These are phyloP conservation scores for Parambassis ranga DNA, from an alignment of 2,797 vertebrate species.

Conservation along the genomic window DNA sequence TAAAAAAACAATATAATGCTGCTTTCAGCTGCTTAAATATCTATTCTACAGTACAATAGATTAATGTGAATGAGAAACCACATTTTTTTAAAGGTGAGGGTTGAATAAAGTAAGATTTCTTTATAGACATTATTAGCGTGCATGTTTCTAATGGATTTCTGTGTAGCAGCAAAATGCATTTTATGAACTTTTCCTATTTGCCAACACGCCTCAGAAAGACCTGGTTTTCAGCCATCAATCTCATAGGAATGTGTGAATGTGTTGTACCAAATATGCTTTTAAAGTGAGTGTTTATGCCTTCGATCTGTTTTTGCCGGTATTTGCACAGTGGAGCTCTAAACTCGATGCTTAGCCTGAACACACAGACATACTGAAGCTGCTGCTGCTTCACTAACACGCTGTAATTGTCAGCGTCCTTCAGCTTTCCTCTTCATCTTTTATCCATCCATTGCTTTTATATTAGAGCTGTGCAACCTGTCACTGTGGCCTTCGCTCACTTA, in stretches of 20 bases:
- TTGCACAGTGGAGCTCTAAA: not conserved
- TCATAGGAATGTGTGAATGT: too few species aligned
- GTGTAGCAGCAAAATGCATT: not conserved
- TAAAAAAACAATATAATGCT: not conserved
- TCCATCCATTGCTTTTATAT: not conserved
- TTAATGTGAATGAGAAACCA: too few species aligned
- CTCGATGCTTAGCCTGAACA: not conserved
- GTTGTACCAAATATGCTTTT: not conserved
- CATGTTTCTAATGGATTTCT: not conserved
- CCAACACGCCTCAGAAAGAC: not conserved
- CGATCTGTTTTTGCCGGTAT: not conserved
- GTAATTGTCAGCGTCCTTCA: not conserved
- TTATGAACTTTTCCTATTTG: not conserved
- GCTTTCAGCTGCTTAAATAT: not conserved
- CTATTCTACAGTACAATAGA: too few species aligned
- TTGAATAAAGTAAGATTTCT: too few species aligned
- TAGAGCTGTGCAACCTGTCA: not conserved
- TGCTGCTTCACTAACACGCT: not conserved
- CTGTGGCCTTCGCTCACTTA: constrained; percentile 1
- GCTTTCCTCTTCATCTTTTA: constrained; percentile 3
- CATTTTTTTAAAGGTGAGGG: too few species aligned
- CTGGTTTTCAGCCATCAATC: not conserved
- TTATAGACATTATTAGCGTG: too few species aligned
- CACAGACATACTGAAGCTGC: not conserved
- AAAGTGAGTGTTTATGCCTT: not conserved